phyloP scores from a whole-genome alignment of 2,113 vertebrate genomes.

The Pelodiscus sinensis region DNA sequence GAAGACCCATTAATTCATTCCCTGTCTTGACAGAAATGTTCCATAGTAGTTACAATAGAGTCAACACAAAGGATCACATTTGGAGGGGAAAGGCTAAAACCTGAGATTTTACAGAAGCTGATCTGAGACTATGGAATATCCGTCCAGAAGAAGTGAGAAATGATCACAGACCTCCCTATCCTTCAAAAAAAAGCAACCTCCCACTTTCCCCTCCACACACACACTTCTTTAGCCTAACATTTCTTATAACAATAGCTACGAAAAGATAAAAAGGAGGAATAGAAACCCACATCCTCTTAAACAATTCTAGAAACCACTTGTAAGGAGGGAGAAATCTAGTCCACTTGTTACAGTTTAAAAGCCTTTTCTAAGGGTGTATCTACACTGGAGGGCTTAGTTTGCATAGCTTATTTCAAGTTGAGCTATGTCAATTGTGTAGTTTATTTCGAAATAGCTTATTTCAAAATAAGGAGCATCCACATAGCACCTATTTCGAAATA shows the following conservation, averaged over 20 bases:
- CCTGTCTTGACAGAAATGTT: background rate
- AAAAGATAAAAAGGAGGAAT: background rate
- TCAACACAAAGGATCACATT: background rate
- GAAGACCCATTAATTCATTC: background rate
- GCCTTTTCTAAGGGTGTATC: background rate
- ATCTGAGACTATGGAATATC: background rate
- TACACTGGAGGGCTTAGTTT: no score
- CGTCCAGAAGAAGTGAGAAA: background rate
- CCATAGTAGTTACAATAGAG: background rate
- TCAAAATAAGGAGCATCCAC: no score
- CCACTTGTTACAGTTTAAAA: background rate
- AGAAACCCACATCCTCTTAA: background rate
- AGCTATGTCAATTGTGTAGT: no score
- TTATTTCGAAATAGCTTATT: no score
- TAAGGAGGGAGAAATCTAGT: background rate
- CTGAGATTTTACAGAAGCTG: background rate
- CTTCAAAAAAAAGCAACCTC: background rate
- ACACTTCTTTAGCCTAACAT: background rate
- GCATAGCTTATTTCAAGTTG: no score
- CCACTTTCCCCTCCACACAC: no score
- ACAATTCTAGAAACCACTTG: background rate
- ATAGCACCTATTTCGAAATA: no score
- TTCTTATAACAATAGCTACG: background rate
- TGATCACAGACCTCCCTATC: background rate
- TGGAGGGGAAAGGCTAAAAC: background rate